These are phyloP conservation scores for Epizoanthus scotinus DNA, from an alignment of 92 coral and sea anemone species.

Conservation along the genomic window DNA sequence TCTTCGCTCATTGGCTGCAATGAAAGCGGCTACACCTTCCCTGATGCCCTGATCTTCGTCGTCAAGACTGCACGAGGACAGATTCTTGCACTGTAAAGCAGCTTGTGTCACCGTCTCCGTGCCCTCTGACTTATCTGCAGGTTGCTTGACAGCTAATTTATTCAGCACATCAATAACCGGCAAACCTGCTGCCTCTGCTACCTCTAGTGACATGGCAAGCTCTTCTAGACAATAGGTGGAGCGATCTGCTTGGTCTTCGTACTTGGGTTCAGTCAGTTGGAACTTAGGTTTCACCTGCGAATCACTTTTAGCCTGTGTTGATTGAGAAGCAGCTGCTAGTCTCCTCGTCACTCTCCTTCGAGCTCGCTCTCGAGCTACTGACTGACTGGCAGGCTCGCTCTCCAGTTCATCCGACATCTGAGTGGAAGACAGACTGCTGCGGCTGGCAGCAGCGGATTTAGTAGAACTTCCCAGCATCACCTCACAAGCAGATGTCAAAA, in stretches of 20 bases:
- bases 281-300: slow-evolving; percentile 22
- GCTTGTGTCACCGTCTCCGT: background rate
- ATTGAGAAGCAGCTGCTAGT: slow-evolving; percentile 17
- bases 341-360: slow-evolving; percentile 22
- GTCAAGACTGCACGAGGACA: background rate
- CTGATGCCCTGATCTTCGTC: background rate
- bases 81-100: background rate
- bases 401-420: background rate
- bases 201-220: slow-evolving; percentile 68
- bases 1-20: background rate
- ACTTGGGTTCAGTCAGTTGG: background rate
- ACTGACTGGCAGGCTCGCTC: background rate
- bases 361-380: slow-evolving; percentile 28
- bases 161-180: slow-evolving; percentile 74
- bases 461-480: slow-evolving; percentile 57
- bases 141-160: slow-evolving; percentile 50
- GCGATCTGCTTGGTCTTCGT: slow-evolving; percentile 52
- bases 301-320: background rate
- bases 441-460: slow-evolving; percentile 4
- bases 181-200: slow-evolving; percentile 73
- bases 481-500: slow-evolving; percentile 88
- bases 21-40: background rate
- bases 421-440: background rate
- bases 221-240: slow-evolving; percentile 80
- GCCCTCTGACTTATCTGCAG: slow-evolving; percentile 28